These are phyloP conservation scores for Menidia beryllina DNA, from an alignment of 2,113 vertebrate genomes.

Conservation along the genomic window DNA sequence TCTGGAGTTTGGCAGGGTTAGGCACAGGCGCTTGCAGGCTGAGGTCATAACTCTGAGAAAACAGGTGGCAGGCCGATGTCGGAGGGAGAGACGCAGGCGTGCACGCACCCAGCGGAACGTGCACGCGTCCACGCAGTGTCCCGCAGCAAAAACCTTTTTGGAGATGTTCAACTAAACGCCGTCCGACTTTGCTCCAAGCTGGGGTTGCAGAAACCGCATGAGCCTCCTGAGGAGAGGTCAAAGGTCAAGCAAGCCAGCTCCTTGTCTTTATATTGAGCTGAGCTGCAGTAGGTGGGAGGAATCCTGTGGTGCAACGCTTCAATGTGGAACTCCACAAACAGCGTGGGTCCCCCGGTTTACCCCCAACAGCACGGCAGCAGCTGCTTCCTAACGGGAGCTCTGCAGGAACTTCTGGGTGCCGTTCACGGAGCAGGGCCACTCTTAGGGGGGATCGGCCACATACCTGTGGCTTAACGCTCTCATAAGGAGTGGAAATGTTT, in stretches of 20 bases:
- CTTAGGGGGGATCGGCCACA: too few relatives aligned
- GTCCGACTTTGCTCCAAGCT: slow-evolving; percentile 13
- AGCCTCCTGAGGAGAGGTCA: slow-evolving; percentile 10
- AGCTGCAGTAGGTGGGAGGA: slow-evolving; percentile 41
- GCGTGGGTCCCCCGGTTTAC: too few relatives aligned
- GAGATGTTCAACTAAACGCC: slow-evolving; percentile 1
- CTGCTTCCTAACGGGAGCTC: too few relatives aligned
- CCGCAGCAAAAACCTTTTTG: not conserved
- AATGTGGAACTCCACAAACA: slow-evolving; percentile 50
- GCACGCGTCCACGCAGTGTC: too few relatives aligned
- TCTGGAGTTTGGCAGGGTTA: slow-evolving; percentile 70
- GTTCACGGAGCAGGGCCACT: too few relatives aligned
- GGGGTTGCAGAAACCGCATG: not conserved
- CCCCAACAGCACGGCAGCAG: too few relatives aligned
- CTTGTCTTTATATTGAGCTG: slow-evolving; percentile 41
- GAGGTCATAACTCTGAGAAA: slow-evolving; percentile 76
- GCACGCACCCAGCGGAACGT: slow-evolving; percentile 8
- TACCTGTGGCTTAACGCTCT: too few relatives aligned
- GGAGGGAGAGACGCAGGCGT: not conserved
- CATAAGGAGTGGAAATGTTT: too few relatives aligned
- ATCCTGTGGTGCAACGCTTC: slow-evolving; percentile 45
- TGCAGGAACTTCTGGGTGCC: too few relatives aligned
- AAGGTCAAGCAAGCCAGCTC: slow-evolving; percentile 21
- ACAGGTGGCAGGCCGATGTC: slow-evolving; percentile 76
- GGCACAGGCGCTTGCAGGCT: slow-evolving; percentile 69